Conservation (phyloP, 2,797 vertebrate species). For the Pogonophryne albipinna region DNA sequence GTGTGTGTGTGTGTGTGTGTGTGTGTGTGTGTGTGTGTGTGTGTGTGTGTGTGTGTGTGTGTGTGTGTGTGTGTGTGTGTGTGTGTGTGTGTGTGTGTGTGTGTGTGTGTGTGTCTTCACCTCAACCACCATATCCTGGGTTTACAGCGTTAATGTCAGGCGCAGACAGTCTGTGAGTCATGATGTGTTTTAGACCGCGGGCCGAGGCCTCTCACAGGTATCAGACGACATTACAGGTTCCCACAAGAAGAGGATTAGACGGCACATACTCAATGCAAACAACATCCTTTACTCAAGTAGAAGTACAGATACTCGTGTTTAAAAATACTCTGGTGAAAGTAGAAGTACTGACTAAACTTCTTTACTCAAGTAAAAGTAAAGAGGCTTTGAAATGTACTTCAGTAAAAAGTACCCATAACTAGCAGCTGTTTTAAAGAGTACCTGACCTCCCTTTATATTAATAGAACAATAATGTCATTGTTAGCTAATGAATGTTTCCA, state of each 20-base stretch:
- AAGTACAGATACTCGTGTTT: too few relatives aligned
- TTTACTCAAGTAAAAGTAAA: too few relatives aligned
- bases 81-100: too few relatives aligned
- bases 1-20: slow-evolving; percentile 31
- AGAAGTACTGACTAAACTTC: too few relatives aligned
- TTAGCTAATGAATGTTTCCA: too few relatives aligned
- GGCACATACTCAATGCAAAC: slow-evolving; percentile 76
- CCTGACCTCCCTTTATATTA: too few relatives aligned
- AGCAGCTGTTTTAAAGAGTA: too few relatives aligned
- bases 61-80: neutral
- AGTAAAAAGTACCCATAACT: too few relatives aligned
- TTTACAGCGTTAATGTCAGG: slow-evolving; percentile 65
- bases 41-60: slow-evolving; percentile 17
- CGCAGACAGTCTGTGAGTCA: slow-evolving; percentile 72
- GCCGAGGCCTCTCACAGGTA: slow-evolving; percentile 74
- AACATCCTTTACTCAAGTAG: too few relatives aligned
- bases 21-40: slow-evolving; percentile 11
- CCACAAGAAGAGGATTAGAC: slow-evolving; percentile 82
- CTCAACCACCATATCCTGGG: slow-evolving; percentile 67
- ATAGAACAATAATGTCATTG: too few relatives aligned
- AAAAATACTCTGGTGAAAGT: too few relatives aligned
- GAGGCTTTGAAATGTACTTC: too few relatives aligned
- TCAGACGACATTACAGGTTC: slow-evolving; percentile 80
- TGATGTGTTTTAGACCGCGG: slow-evolving; percentile 71
- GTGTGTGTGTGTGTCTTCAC: slow-evolving; percentile 24